These are phyloP conservation scores for Lepilemur ruficaudatus DNA, from an alignment of 2,797 vertebrate genomes.

Conservation along the genomic window DNA sequence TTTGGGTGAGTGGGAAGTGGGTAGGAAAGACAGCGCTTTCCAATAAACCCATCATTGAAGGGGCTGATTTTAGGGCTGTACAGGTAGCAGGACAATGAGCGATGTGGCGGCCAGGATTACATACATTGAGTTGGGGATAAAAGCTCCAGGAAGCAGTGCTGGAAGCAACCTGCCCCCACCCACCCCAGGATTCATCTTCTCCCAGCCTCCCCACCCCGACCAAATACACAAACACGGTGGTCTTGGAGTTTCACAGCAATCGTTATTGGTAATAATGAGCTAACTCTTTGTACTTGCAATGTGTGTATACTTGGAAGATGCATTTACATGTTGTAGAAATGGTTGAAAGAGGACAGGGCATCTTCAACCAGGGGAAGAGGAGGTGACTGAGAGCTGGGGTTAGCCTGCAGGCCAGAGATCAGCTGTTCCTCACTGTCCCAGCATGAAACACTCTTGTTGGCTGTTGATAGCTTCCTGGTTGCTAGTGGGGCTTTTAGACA, in stretches of 20 bases:
- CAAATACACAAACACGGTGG: not conserved
- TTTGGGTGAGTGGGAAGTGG: not conserved
- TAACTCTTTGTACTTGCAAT: not conserved
- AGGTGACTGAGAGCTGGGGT: too few species aligned
- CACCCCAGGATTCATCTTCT: not conserved
- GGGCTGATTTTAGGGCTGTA: not conserved
- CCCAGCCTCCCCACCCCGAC: not conserved
- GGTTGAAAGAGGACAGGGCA: not conserved
- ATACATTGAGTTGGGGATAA: too few species aligned
- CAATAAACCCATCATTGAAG: not conserved
- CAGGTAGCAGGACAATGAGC: accelerated
- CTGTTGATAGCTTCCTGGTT: not conserved
- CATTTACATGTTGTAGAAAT: not conserved
- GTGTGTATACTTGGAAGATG: not conserved
- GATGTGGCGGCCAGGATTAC: accelerated
- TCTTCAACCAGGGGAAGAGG: not conserved
- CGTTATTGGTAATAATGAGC: not conserved
- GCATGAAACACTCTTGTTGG: not conserved
- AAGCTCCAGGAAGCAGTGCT: not conserved
- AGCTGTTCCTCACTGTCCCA: accelerated
- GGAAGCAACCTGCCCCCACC: not conserved
- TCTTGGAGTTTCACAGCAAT: not conserved
- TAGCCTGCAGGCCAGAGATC: accelerated
- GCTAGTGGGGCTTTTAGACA: not conserved
- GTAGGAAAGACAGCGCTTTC: not conserved